These are phyloP conservation scores for Calameuta idolon DNA, from an alignment of 2,888 invertebrate genomes.

Conservation along the genomic window DNA sequence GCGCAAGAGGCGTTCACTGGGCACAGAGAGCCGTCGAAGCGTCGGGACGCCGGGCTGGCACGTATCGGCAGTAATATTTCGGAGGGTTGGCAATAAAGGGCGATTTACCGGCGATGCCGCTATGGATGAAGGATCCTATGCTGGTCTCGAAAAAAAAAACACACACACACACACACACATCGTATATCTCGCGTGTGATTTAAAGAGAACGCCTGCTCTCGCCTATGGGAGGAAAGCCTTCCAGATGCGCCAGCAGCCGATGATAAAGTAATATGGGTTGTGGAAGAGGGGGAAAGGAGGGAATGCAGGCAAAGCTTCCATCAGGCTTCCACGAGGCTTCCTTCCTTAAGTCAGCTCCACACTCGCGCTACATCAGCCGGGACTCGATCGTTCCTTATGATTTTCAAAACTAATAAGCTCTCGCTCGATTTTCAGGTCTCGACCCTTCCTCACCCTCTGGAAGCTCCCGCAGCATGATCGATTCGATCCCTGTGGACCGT, in stretches of 20 bases:
- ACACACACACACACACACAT: not conserved
- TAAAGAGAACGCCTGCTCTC: not conserved
- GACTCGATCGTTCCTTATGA: not conserved
- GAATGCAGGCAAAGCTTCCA: not conserved
- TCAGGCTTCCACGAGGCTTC: not conserved
- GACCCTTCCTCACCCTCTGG: not conserved
- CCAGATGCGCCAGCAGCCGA: not conserved
- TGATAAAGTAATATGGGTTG: not conserved
- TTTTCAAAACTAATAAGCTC: not conserved
- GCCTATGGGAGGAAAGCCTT: not conserved
- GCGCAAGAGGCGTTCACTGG: not conserved
- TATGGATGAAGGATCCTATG: not conserved
- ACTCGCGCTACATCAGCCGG: not conserved
- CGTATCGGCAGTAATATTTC: constrained; percentile 15
- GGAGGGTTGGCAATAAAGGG: constrained; percentile 5
- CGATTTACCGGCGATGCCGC: constrained; percentile 4
- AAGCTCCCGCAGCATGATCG: not conserved
- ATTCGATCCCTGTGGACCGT: not conserved
- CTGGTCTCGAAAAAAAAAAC: not conserved
- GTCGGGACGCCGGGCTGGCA: not conserved
- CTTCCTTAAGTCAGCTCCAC: not conserved
- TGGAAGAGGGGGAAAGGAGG: too few relatives aligned
- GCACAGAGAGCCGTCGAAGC: not conserved
- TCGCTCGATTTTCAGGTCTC: not conserved
- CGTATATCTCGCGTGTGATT: constrained; percentile 4